phyloP scores from a whole-genome alignment of 2,888 invertebrate genomes.

The Andrena trimmerana region DNA sequence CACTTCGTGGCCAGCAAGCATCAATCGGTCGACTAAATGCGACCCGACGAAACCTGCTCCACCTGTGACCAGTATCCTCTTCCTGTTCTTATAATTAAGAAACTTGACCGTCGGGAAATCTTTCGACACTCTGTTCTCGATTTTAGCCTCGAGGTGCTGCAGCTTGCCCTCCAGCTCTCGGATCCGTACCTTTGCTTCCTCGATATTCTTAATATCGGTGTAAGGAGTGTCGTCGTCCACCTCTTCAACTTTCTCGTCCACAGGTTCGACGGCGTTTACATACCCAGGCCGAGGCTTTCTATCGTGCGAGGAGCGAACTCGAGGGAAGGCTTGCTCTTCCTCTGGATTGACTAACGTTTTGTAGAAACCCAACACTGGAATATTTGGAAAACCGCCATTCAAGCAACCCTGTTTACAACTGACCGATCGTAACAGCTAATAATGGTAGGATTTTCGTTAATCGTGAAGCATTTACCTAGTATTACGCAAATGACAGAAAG shows the following conservation, averaged over 20 bases:
- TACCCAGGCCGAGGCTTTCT: constrained; percentile 31
- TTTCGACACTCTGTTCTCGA: constrained; percentile 88
- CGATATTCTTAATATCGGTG: constrained; percentile 85
- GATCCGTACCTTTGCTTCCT: constrained; percentile 89
- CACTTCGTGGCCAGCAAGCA: constrained; percentile 98
- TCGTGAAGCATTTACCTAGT: constrained; percentile 76
- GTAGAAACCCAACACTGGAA: constrained; percentile 85
- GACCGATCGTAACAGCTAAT: background rate
- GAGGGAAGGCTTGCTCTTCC: constrained; percentile 73
- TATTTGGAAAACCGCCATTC: background rate
- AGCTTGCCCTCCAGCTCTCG: constrained; percentile 91
- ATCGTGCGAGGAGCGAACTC: constrained; percentile 56
- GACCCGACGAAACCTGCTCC: constrained; percentile 99
- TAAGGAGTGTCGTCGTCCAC: constrained; percentile 57
- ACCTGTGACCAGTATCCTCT: constrained; percentile 97
- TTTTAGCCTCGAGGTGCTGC: constrained; percentile 89
- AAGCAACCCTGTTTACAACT: background rate
- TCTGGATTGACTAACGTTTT: constrained; percentile 83
- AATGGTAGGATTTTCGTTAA: background rate
- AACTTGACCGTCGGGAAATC: constrained; percentile 96
- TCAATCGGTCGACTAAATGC: constrained; percentile 97
- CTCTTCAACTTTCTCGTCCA: constrained; percentile 54
- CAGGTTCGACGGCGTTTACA: constrained; percentile 37
- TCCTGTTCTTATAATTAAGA: constrained; percentile 95
- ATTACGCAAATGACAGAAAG: constrained; percentile 79